Evolutionary conservation across 2,888 invertebrate species (phyloP).

Genomic region (Gisinianus flammeolus): DNA sequence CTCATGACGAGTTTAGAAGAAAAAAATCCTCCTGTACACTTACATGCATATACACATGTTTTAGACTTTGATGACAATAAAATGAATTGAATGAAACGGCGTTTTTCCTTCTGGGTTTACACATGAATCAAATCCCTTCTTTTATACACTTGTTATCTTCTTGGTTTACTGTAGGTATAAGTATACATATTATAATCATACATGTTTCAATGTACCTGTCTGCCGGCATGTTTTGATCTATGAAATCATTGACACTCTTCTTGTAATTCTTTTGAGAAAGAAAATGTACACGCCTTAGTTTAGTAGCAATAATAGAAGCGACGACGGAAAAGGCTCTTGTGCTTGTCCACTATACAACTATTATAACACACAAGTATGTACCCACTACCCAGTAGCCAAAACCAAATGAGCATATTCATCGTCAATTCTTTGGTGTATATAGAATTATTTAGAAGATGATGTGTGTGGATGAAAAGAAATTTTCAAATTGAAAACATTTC

Average conservation of each 20-base stretch:
- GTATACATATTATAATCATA: no score
- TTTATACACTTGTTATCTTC: no score
- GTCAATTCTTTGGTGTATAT: slow-evolving; percentile 5
- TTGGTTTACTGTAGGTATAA: no score
- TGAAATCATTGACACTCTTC: slow-evolving; percentile 26
- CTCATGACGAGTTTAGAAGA: no score
- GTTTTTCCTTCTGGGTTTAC: no score
- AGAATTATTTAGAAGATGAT: slow-evolving; percentile 10
- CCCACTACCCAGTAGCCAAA: slow-evolving; percentile 16
- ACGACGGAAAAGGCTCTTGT: slow-evolving; percentile 12
- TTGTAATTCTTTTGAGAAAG: slow-evolving; percentile 28
- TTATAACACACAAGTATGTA: neutral
- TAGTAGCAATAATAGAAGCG: slow-evolving; percentile 3
- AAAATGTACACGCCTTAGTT: slow-evolving; percentile 35
- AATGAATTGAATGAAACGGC: no score
- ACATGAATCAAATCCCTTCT: no score
- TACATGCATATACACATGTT: no score
- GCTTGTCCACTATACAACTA: neutral
- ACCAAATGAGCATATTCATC: slow-evolving; percentile 34
- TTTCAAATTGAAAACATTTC: slow-evolving; percentile 10
- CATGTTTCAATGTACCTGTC: neutral
- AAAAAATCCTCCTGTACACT: no score
- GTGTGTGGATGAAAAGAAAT: slow-evolving; percentile 18
- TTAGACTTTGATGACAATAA: no score
- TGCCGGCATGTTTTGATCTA: slow-evolving; percentile 33